phyloP scores from a whole-genome alignment of 2,113 vertebrate genomes.

The Carassius carassius region DNA sequence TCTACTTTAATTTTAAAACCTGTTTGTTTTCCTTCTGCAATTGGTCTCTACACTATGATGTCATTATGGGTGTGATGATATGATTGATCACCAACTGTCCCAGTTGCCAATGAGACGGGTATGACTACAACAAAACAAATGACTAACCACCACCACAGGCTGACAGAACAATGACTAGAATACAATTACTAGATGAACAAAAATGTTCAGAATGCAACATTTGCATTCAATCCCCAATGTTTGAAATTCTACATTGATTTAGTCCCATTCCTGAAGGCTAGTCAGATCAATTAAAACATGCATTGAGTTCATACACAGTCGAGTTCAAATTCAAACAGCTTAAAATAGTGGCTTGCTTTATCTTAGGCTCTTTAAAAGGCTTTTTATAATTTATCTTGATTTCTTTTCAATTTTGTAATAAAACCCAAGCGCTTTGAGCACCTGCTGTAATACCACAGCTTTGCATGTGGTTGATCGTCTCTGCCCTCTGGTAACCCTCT shows the following conservation, averaged over 20 bases:
- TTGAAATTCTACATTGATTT: background rate
- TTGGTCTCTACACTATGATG: background rate
- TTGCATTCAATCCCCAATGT: background rate
- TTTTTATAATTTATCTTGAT: slow-evolving; percentile 28
- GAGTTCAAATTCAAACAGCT: background rate
- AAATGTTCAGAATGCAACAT: background rate
- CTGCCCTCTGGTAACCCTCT: slow-evolving; percentile 7
- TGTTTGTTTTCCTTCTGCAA: slow-evolving; percentile 13
- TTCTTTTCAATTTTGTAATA: slow-evolving; percentile 1
- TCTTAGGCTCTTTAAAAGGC: slow-evolving; percentile 8
- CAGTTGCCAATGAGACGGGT: slow-evolving; percentile 9
- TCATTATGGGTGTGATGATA: slow-evolving; percentile 33
- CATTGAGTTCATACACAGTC: background rate
- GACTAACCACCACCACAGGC: slow-evolving; percentile 9
- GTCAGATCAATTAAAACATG: background rate
- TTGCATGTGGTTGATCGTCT: slow-evolving; percentile 40
- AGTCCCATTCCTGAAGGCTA: background rate
- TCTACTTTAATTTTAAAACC: slow-evolving; percentile 9
- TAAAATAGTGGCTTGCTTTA: slow-evolving; percentile 16
- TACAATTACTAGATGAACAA: background rate
- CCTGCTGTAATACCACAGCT: slow-evolving; percentile 23
- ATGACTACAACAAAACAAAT: slow-evolving; percentile 12
- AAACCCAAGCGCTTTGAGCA: background rate
- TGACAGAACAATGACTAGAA: slow-evolving; percentile 7
- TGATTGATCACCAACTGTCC: slow-evolving; percentile 32